These are phyloP conservation scores for Trachelus stipa DNA, from an alignment of 2,888 invertebrate species.

Conservation along the genomic window DNA sequence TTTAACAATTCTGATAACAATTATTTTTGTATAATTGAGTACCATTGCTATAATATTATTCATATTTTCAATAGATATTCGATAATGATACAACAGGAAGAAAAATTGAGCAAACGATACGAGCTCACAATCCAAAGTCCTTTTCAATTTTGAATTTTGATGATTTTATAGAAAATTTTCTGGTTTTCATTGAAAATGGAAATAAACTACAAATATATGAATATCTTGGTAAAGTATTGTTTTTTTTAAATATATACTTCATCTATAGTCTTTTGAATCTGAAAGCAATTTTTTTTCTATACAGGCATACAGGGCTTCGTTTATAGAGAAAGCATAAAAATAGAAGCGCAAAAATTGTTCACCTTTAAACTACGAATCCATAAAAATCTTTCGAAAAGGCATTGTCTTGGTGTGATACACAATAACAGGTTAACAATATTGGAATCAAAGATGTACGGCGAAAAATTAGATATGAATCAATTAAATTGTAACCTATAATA, in stretches of 20 bases:
- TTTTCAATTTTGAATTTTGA: constrained; percentile 56
- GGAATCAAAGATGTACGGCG: constrained; percentile 67
- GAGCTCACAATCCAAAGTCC: constrained; percentile 67
- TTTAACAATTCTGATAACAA: background rate
- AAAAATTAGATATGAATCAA: constrained; percentile 53
- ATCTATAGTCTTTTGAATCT: background rate
- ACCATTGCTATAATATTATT: background rate
- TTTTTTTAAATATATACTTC: background rate
- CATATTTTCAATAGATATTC: constrained; percentile 35
- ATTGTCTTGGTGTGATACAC: constrained; percentile 59
- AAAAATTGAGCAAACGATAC: constrained; percentile 69
- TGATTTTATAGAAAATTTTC: constrained; percentile 44
- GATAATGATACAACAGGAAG: constrained; percentile 62
- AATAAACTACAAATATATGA: constrained; percentile 66
- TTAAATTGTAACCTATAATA: constrained; percentile 42
- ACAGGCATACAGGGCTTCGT: constrained; percentile 67
- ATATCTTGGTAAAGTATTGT: constrained; percentile 64
- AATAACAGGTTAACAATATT: constrained; percentile 62
- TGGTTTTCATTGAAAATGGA: constrained; percentile 50
- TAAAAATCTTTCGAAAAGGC: constrained; percentile 35
- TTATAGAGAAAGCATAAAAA: constrained; percentile 56
- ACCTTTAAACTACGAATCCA: constrained; percentile 57
- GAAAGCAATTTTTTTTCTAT: constrained; percentile 17
- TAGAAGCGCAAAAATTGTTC: constrained; percentile 59
- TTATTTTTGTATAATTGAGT: background rate